Evolutionary conservation across 1,140 invertebrate genomes (phyloP).

Genomic region (Eumeta japonica): DNA sequence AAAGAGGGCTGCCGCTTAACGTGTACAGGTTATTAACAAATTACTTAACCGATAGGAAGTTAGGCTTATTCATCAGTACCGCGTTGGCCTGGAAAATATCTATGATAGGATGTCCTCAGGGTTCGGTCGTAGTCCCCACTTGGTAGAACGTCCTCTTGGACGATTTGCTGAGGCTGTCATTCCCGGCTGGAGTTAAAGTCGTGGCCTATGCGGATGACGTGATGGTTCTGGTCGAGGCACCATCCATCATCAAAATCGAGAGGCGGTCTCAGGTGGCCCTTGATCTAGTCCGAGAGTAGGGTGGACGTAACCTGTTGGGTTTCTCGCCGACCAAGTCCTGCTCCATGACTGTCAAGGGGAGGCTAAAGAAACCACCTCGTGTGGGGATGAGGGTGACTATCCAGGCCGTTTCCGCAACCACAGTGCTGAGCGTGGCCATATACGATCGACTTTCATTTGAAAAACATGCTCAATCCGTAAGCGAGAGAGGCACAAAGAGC

Average conservation of each 20-base stretch:
- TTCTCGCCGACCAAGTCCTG: no score
- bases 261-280: no score
- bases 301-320: slow-evolving; percentile 9
- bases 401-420: no score
- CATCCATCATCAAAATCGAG: slow-evolving; percentile 20
- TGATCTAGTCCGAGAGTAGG: no score
- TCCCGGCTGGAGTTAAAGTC: no score
- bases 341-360: slow-evolving; percentile 16
- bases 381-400: no score
- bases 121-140: slow-evolving; percentile 39
- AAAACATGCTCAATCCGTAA: no score
- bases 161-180: no score
- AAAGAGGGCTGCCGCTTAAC: slow-evolving; percentile 14
- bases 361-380: slow-evolving; percentile 13
- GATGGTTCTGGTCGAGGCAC: slow-evolving; percentile 24
- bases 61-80: slow-evolving; percentile 11
- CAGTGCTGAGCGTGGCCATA: no score
- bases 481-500: no score
- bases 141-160: slow-evolving; percentile 48
- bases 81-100: slow-evolving; percentile 10
- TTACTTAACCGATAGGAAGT: slow-evolving; percentile 27
- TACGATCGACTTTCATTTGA: no score
- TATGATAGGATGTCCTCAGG: slow-evolving; percentile 47
- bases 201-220: no score
- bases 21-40: slow-evolving; percentile 20